These are phyloP conservation scores for Mayetiola destructor DNA, from an alignment of 2,888 invertebrate species.

Conservation along the genomic window DNA sequence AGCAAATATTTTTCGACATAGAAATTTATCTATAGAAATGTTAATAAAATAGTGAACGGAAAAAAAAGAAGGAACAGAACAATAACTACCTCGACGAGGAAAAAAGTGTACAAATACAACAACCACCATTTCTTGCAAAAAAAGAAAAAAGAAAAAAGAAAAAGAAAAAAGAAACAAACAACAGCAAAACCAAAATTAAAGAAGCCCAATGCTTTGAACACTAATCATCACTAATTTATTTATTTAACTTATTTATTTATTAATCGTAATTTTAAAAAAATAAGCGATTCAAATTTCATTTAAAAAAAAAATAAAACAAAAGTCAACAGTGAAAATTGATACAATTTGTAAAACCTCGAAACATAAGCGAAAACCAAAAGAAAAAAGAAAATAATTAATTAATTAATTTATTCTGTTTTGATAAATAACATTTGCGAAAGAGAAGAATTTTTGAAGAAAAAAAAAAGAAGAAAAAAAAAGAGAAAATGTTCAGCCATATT, in stretches of 20 bases:
- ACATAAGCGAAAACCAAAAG: background rate
- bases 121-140: background rate
- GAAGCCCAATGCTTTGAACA: too few relatives aligned
- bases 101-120: constrained; percentile 3
- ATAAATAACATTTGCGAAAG: background rate
- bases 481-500: background rate
- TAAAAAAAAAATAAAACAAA: background rate
- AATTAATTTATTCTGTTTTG: background rate
- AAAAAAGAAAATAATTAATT: background rate
- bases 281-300: too few relatives aligned
- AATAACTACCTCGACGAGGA: constrained; percentile 9
- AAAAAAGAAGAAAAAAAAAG: background rate
- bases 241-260: too few relatives aligned
- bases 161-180: too few relatives aligned
- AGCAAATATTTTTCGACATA: background rate
- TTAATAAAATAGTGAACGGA: background rate
- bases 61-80: constrained; percentile 3
- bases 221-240: too few relatives aligned
- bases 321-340: background rate
- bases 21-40: constrained; percentile 1
- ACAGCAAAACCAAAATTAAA: too few relatives aligned
- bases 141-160: background rate
- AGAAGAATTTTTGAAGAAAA: background rate
- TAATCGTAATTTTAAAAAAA: background rate
- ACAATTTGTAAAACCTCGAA: background rate